Percentiles rank a stretch among this genome's conserved stretches.
phyloP scores from a whole-genome alignment of 2,113 vertebrate genomes.

The Microcebus murinus region DNA sequence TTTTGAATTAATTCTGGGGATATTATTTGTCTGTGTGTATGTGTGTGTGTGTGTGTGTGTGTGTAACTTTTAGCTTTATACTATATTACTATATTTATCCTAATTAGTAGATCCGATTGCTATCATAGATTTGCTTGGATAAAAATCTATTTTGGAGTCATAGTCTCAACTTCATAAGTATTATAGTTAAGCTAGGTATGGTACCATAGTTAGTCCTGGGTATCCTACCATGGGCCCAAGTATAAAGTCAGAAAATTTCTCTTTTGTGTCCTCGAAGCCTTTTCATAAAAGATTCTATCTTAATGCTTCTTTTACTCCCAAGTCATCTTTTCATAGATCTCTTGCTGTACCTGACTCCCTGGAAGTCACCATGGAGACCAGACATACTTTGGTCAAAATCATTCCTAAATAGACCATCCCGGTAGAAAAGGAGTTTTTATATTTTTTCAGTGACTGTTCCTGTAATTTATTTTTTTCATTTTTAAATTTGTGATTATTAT shows the following conservation, averaged over 20 bases:
- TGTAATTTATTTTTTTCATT: background rate
- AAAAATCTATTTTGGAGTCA: background rate
- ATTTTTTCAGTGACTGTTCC: background rate
- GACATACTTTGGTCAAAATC: background rate
- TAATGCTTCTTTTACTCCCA: background rate
- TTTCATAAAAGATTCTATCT: background rate
- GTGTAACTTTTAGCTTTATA: background rate
- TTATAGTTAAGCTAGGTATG: background rate
- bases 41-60: background rate
- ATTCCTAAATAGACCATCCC: background rate
- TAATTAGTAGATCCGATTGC: background rate
- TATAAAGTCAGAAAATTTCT: background rate
- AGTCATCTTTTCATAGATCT: background rate
- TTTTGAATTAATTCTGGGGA: background rate
- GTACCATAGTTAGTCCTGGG: background rate
- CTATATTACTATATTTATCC: background rate
- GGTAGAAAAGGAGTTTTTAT: background rate
- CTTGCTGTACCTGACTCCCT: background rate
- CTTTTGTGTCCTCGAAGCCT: background rate
- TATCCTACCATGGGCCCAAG: background rate
- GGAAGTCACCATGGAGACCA: slow-evolving; percentile 7
- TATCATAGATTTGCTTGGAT: slow-evolving; percentile 1
- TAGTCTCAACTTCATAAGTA: background rate
- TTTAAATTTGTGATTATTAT: no score
- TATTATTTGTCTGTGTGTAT: background rate